Evolutionary conservation across 2,888 invertebrate genomes (phyloP).

Genomic region (Silvanus unidentatus): DNA sequence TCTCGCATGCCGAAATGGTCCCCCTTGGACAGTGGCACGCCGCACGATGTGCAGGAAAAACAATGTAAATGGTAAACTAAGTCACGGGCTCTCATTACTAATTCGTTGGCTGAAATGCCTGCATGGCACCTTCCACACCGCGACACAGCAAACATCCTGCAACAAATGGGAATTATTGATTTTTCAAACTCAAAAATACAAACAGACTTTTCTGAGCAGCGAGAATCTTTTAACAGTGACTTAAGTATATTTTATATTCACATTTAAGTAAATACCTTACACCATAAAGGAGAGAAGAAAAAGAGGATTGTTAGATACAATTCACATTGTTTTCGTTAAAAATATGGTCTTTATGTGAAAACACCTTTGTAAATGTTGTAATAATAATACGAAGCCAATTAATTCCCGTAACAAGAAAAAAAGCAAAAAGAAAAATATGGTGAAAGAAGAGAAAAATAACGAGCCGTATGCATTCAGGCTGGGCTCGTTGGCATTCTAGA

Average conservation of each 20-base stretch:
- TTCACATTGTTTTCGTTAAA: no score
- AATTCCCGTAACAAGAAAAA: conserved; percentile 6
- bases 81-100: conserved; percentile 86
- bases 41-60: conserved; percentile 83
- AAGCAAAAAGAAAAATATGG: no score
- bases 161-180: conserved; percentile 32
- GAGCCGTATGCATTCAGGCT: conserved; percentile 3
- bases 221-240: no score
- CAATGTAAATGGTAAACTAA: conserved; percentile 84
- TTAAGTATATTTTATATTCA: no score
- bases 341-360: neutral
- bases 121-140: conserved; percentile 80
- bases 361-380: neutral
- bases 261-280: no score
- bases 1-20: conserved; percentile 88
- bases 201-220: neutral
- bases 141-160: conserved; percentile 79
- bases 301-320: no score
- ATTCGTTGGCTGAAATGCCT: conserved; percentile 78
- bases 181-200: no score
- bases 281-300: neutral
- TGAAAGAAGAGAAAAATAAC: conserved; percentile 3
- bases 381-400: conserved; percentile 6
- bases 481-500: conserved; percentile 9
- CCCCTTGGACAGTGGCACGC: conserved; percentile 74